Percentiles rank a stretch among this genome's conserved stretches.
Evolutionary conservation across 2,797 vertebrate species (phyloP).

Genomic region (Myoxocephalus aenaeus): DNA sequence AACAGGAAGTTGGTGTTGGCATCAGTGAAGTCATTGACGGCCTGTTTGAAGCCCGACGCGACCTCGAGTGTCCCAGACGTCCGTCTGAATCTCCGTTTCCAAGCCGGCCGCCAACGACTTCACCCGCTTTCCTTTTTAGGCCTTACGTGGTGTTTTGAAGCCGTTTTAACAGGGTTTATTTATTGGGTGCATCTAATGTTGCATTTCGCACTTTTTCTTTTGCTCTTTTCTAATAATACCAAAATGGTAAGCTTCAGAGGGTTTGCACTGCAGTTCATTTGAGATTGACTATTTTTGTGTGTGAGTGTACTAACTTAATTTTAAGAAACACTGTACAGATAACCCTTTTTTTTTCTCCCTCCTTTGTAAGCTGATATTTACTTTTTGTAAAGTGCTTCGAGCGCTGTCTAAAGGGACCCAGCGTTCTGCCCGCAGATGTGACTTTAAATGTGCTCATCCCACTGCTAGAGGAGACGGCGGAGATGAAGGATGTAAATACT

Average conservation of each 20-base stretch:
- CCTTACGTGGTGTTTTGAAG: constrained; percentile 23
- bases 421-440: constrained; percentile 39
- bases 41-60: no score
- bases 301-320: constrained; percentile 78
- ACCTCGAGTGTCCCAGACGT: not conserved
- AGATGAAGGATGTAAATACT: constrained; percentile 82
- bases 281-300: constrained; percentile 58
- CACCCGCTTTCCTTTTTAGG: constrained; percentile 5
- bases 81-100: constrained; percentile 30
- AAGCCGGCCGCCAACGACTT: constrained; percentile 13
- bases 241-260: constrained; percentile 60
- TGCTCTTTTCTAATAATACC: constrained; percentile 50
- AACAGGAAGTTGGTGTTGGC: not conserved
- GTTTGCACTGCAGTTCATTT: constrained; percentile 70
- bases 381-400: constrained; percentile 70
- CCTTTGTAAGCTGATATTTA: constrained; percentile 61
- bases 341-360: constrained; percentile 10
- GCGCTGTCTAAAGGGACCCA: constrained; percentile 33
- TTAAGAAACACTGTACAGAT: constrained; percentile 72
- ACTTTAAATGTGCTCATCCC: constrained; percentile 53
- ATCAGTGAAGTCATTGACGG: constrained; percentile 11
- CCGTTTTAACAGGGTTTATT: constrained; percentile 56
- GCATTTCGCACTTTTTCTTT: constrained; percentile 19
- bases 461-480: constrained; percentile 46
- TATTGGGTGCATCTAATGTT: constrained; percentile 47